Percentiles rank a stretch among this genome's conserved stretches.
These are phyloP conservation scores for Beroe ovata DNA, from an alignment of 37 sponge, comb jelly and placozoan genomes.

Conservation along the genomic window DNA sequence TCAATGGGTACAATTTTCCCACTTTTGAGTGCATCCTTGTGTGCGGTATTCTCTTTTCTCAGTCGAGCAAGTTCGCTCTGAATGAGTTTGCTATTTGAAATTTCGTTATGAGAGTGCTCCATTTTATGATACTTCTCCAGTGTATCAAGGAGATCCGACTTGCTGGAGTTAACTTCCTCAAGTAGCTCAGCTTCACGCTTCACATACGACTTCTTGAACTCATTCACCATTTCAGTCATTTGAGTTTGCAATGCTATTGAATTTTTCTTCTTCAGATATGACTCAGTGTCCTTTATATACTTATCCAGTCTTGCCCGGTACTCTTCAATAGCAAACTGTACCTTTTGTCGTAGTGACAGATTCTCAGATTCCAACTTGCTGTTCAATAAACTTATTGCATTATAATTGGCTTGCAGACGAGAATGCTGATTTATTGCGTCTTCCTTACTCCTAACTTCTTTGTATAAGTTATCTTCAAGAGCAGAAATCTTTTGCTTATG, in stretches of 20 bases:
- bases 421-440: background rate
- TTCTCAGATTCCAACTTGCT: conserved; percentile 39
- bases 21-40: background rate
- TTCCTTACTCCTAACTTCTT: background rate
- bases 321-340: conserved; percentile 7
- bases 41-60: background rate
- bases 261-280: background rate
- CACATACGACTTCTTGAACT: conserved; percentile 36
- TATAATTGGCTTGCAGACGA: background rate
- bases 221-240: conserved; percentile 21
- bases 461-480: background rate
- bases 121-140: conserved; percentile 45
- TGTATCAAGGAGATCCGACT: conserved; percentile 31
- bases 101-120: background rate
- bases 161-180: conserved; percentile 11
- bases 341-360: background rate
- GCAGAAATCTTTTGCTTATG: background rate
- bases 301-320: conserved; percentile 7
- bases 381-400: conserved; percentile 2
- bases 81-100: background rate
- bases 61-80: conserved; percentile 9
- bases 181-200: conserved; percentile 32
- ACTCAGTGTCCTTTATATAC: conserved; percentile 42
- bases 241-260: background rate
- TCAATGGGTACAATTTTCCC: conserved; percentile 16